Evolutionary conservation across 2,113 vertebrate genomes (phyloP), one percentile per base, ranked within the genome.

Genomic region (Tiliqua scincoides): DNA sequence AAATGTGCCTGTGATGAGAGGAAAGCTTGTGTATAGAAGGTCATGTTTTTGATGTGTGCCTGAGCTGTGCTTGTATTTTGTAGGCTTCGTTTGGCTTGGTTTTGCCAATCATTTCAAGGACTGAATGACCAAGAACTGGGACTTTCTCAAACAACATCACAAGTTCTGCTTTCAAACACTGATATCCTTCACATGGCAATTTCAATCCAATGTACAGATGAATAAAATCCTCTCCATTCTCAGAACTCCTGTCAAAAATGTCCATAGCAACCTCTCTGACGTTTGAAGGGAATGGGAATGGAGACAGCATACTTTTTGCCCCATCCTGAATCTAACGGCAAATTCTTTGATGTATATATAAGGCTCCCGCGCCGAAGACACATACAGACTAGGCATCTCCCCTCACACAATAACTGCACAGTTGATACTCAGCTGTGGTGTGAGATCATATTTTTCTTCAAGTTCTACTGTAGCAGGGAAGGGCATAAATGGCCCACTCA

Each of bases 91-190:
- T 91, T 87, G 86, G 48, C 4, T 79, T 61, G 1, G 3, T 48
- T n/a, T n/a, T 85, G 21, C 73, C 71, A 85, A 83, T 25, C 5
- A 84, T 61, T 86, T 89, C 75, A 14, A 37, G 63, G 52, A 52
- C 84, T 27, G 3, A 90, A 11, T 23, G 84, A 52, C 10, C 54
- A 57, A 57, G 20, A 61, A 76, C 10, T 17, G 37, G 11, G 32
- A 9, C 7, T 43, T 30, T 25, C 15, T 61, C 35, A 73, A 65
- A 43, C 40, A 65, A 43, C 40, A 52, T 67, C 14, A 48, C 43
- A 48, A 52, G 27, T 67, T 17, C 25, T 20, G 1, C 18, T 67
- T 67, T 43, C n/a, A n/a, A 35, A 11, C 3, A 32, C 65, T 67
- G 67, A 30, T 70, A 23, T 30, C 9, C 3, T 76, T 65, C 62